Percentiles rank a stretch among this genome's conserved stretches.
phyloP scores from a whole-genome alignment of 2,113 vertebrate species.

The Onychostoma macrolepis region DNA sequence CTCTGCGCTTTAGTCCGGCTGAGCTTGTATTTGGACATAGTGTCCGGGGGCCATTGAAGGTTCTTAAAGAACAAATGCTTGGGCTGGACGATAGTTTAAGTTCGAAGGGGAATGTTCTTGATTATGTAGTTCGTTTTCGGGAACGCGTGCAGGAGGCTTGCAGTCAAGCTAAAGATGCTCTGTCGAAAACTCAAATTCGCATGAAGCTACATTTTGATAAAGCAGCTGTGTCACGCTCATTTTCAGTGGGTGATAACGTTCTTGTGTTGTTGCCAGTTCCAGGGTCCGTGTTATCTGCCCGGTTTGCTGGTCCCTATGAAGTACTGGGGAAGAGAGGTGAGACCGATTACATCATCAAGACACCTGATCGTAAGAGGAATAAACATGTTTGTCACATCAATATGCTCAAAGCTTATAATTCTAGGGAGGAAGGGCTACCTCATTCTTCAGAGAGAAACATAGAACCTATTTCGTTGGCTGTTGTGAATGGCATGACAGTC shows the following conservation, averaged over 20 bases:
- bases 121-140: background rate
- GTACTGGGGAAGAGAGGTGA: background rate
- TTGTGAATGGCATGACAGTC: too few species aligned
- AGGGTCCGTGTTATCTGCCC: background rate
- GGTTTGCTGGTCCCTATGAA: background rate
- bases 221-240: background rate
- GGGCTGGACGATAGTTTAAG: background rate
- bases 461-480: background rate
- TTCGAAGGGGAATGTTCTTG: background rate
- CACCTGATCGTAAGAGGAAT: background rate
- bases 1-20: background rate
- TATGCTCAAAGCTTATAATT: slow-evolving; percentile 27
- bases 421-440: background rate
- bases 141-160: background rate
- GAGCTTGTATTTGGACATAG: background rate
- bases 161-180: background rate
- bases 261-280: background rate
- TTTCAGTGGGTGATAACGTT: background rate
- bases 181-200: background rate
- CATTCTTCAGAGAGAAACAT: too few species aligned
- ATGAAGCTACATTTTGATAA: background rate
- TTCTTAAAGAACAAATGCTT: background rate
- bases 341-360: slow-evolving; percentile 8
- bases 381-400: slow-evolving; percentile 29
- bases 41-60: background rate